Evolutionary conservation across 2,113 vertebrate genomes (phyloP), one percentile per base, ranked within the genome.

Genomic region (Vidua chalybeata): DNA sequence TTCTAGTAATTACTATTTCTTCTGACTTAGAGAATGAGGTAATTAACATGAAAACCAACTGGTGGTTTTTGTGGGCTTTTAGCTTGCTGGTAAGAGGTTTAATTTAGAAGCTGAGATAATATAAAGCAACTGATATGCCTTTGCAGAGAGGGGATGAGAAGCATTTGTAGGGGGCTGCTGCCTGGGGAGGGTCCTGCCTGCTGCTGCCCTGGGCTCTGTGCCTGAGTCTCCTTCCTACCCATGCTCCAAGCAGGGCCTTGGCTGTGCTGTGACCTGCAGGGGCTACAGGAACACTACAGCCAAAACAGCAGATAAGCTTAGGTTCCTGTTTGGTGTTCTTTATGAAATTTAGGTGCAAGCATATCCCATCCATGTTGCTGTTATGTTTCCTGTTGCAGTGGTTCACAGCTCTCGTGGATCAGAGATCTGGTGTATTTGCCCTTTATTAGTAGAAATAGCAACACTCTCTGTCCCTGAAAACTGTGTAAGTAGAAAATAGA

Each of bases 1-100:
- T 95, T 90, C 78, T 91, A 76, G 93, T 95, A 93, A 96, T 96
- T 97, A 90, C 90, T 82, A 46, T 95, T 97, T 96, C 88, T 95
- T 75, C 72, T 80, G 73, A 90, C 79, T 77, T 80, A 69, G 43
- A 74, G 72, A 91, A 67, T 88, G 87, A 75, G 94, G 91, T 94
- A 97, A 97, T 96, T 96, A 96, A 82, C 5, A 13, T 59, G 13
- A 77, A 95, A 94, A 93, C 87, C 77, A 95, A 90, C 94, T 69
- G 52, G 63, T 94, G 87, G 82, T 72, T 96, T 94, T 95, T 91
- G 67, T 59, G 86, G 75, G 75, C 67, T 88, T 91, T 81, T 74
- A 62, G 81, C 84, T 94, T 54, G 31, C 93, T 95, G 67, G 31
- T 82, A 76, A 83, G 79, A 82, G 48, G 39, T 90, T 90, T 92